Base-by-base conservation (phyloP, 2,113 vertebrate species). In the Cyprinodon variegatus region DNA sequence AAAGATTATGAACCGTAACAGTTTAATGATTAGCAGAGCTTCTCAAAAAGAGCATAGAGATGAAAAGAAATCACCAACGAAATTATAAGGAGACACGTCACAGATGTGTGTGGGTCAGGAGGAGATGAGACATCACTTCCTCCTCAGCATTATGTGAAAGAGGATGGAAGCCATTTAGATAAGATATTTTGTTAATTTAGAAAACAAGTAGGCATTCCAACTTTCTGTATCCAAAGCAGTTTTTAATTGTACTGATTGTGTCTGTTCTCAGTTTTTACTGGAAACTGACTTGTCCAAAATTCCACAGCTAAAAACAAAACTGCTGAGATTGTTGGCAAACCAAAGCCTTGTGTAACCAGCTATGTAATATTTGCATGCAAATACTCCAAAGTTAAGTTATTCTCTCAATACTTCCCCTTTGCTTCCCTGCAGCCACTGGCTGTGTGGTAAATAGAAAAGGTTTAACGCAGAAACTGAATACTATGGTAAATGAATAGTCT, bases 381-480 rank as follows among this genome's bases (percentile, higher is more conserved):
- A 20, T 37, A 1, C 15, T 76, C 71, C 68, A 57, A 9, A 64
- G 22, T 70, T 78, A 57, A 40, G 68, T 73, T 70, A 83, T 69
- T 53, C 38, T 76, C 50, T 60, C 2, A 11, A n/a, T 9, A 46
- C 76, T 80, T 86, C 81, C 81, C 78, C 74, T 78, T 4, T 72
- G 66, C 60, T 72, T 82, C 72, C 71, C 70, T 65, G 62, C 57
- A 22, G 46, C 71, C 4, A 22, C 3, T 6, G n/a, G 48, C 9
- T 20, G 7, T 11, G 12, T 15, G 10, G 39, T 40, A 61, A 22
- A 14, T 64, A 36, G 5, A n/a, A 9, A 1, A 67, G 3, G 60
- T 15, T 4, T n/a, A 4, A 60, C 17, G 10, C 7, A 17, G 17
- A 3, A 41, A 17, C 38, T 8, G n/a, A 20, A 61, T 7, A 37